Evolutionary conservation across 2,113 vertebrate species (phyloP).

Genomic region (Ceuthmochares aereus): DNA sequence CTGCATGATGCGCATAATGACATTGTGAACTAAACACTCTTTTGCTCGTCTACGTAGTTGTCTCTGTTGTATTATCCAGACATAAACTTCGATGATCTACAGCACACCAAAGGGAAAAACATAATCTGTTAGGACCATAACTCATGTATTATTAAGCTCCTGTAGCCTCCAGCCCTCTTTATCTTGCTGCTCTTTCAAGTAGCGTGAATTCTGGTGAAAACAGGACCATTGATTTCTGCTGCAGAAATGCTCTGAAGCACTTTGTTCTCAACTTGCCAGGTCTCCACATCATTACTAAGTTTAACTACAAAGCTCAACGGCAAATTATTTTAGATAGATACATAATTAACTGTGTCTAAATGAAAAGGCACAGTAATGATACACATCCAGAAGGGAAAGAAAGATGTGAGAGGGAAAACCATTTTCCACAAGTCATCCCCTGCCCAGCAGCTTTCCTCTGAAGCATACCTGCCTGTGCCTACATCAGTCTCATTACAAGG

Average conservation of each 20-base stretch:
- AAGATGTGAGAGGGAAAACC: not conserved
- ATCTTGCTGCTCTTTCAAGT: not conserved
- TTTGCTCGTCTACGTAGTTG: not conserved
- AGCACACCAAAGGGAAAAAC: not conserved
- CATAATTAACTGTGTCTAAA: not conserved
- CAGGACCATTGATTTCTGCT: not conserved
- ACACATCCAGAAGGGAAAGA: not conserved
- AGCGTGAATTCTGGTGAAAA: not conserved
- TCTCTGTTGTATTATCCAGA: not conserved
- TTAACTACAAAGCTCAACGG: not conserved
- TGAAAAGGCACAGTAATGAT: not conserved
- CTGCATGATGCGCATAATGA: not conserved
- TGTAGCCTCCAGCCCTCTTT: not conserved
- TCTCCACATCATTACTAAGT: not conserved
- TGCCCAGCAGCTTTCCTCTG: not conserved
- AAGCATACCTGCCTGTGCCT: accelerated
- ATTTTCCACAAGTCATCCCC: accelerated
- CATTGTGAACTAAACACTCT: not conserved
- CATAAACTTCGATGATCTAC: not conserved
- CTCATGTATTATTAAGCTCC: not conserved
- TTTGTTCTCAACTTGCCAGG: not conserved
- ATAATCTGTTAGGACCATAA: not conserved
- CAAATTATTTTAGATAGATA: not conserved
- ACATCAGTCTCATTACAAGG: not conserved
- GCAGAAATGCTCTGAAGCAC: not conserved